These are phyloP conservation scores for Bovichtus variegatus DNA, from an alignment of 2,797 vertebrate species.

Conservation along the genomic window DNA sequence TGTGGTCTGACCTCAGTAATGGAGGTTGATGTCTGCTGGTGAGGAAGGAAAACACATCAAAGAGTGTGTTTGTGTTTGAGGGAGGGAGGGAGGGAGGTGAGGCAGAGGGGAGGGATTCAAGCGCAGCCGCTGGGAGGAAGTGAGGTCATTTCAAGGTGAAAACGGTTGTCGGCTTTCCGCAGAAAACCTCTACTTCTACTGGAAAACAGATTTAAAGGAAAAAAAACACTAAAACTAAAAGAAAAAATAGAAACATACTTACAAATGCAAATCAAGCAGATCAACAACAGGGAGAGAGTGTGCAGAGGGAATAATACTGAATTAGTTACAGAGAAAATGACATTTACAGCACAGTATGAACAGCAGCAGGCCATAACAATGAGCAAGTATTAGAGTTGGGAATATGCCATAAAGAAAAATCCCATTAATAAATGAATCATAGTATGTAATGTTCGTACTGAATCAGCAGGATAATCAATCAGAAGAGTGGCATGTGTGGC, in stretches of 20 bases:
- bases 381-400: neutral
- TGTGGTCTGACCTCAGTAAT: slow-evolving; percentile 39
- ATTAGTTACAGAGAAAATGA: slow-evolving; percentile 64
- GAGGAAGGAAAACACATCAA: slow-evolving; percentile 49
- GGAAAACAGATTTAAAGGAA: slow-evolving; percentile 26
- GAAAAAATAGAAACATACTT: slow-evolving; percentile 81
- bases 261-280: slow-evolving; percentile 85
- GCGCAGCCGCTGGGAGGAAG: slow-evolving; percentile 64
- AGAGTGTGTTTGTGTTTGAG: slow-evolving; percentile 12
- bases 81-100: slow-evolving; percentile 2
- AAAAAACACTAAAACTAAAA: slow-evolving; percentile 36
- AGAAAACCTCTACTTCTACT: slow-evolving; percentile 72
- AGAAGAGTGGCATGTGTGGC: neutral
- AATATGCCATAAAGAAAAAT: neutral
- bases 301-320: slow-evolving; percentile 71
- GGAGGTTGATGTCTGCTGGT: slow-evolving; percentile 47
- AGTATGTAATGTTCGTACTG: neutral
- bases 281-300: slow-evolving; percentile 78
- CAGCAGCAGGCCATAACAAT: neutral
- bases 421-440: neutral
- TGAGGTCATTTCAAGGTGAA: slow-evolving; percentile 49
- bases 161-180: slow-evolving; percentile 37
- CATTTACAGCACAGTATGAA: slow-evolving; percentile 23
- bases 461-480: neutral
- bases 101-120: slow-evolving; percentile 39